Percentiles rank a stretch among this genome's conserved stretches.
Conservation (phyloP, 2,797 vertebrate genomes). For the Selene dorsalis region DNA sequence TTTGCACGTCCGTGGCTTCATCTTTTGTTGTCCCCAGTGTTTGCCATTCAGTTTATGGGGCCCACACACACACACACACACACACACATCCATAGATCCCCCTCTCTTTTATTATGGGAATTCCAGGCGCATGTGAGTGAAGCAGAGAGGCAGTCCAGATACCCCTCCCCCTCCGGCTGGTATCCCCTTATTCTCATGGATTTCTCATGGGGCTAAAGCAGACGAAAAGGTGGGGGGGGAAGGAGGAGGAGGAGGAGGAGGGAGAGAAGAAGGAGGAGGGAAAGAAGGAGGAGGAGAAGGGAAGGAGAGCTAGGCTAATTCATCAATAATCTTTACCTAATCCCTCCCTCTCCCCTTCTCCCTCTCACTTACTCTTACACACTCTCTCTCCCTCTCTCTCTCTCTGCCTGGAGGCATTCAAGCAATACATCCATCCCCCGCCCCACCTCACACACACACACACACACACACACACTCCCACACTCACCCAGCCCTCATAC, state of each 20-base stretch:
- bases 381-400: slow-evolving; percentile 56
- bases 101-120: slow-evolving; percentile 77
- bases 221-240: slow-evolving; percentile 33
- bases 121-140: slow-evolving; percentile 76
- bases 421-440: slow-evolving; percentile 82
- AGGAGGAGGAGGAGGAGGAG: slow-evolving; percentile 40
- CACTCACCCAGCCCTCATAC: slow-evolving; percentile 48
- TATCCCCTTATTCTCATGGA: slow-evolving; percentile 76
- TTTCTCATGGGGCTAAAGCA: slow-evolving; percentile 77
- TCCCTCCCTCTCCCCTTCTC: slow-evolving; percentile 78
- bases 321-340: slow-evolving; percentile 87
- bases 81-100: slow-evolving; percentile 47
- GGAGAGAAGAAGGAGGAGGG: slow-evolving; percentile 50
- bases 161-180: slow-evolving; percentile 64
- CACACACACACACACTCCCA: slow-evolving; percentile 55
- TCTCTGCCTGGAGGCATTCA: slow-evolving; percentile 81
- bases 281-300: slow-evolving; percentile 60
- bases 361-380: slow-evolving; percentile 51
- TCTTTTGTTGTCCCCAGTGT: slow-evolving; percentile 72
- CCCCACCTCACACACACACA: slow-evolving; percentile 53
- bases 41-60: slow-evolving; percentile 71
- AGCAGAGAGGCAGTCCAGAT: slow-evolving; percentile 56
- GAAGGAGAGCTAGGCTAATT: slow-evolving; percentile 82
- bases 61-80: slow-evolving; percentile 64
- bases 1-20: slow-evolving; percentile 55